These are phyloP conservation scores for Zaprionus davidi DNA, from an alignment of 1,140 invertebrate genomes.

Conservation along the genomic window DNA sequence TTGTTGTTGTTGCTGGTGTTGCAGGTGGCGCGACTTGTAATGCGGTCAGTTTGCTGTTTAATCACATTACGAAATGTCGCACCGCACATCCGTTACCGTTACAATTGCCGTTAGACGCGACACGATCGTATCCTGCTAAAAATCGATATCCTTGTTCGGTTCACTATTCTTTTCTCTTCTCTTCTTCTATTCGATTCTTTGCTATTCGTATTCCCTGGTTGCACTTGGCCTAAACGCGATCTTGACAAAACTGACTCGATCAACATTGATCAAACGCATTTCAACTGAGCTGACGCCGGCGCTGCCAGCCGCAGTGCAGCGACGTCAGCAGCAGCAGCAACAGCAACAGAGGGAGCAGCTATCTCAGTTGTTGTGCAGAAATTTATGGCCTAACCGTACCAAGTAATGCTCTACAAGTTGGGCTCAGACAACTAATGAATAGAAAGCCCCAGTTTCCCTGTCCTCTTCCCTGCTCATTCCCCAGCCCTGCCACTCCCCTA, in stretches of 20 bases:
- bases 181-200: neutral
- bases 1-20: constrained; percentile 11
- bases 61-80: constrained; percentile 43
- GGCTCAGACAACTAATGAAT: constrained; percentile 36
- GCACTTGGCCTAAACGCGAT: constrained; percentile 79
- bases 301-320: constrained; percentile 31
- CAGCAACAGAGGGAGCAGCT: constrained; percentile 14
- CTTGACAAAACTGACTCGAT: constrained; percentile 84
- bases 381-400: constrained; percentile 65
- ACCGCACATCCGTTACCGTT: constrained; percentile 43
- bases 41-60: constrained; percentile 38
- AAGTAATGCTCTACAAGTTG: constrained; percentile 64
- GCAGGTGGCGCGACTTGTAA: constrained; percentile 44
- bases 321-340: constrained; percentile 38
- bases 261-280: constrained; percentile 79
- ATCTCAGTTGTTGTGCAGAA: constrained; percentile 45
- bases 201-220: neutral
- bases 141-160: constrained; percentile 20
- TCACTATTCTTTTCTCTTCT: neutral
- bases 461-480: neutral
- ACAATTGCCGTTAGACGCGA: constrained; percentile 19
- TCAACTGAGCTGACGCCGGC: constrained; percentile 73
- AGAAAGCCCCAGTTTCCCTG: constrained; percentile 46
- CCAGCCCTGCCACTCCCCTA: constrained; percentile 26
- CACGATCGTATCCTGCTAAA: constrained; percentile 26